phyloP scores from a whole-genome alignment of 2,113 vertebrate species.

The Cochlearius cochlearius region DNA sequence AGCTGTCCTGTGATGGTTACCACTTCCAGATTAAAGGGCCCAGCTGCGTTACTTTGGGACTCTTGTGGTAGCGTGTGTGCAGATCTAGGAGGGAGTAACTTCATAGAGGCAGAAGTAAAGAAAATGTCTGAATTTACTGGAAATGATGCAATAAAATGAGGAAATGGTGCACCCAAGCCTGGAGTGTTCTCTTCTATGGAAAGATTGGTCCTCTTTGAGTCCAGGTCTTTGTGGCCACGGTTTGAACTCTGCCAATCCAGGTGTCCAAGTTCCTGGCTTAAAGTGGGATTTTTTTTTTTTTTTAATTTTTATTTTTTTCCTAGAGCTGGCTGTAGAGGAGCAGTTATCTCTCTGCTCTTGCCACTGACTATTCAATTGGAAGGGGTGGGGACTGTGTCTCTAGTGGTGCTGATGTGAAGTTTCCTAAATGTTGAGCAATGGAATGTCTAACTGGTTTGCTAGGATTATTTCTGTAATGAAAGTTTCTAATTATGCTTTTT shows the following conservation, averaged over 20 bases:
- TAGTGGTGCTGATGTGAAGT: conserved; percentile 74
- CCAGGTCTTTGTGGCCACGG: background rate
- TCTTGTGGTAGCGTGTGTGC: background rate
- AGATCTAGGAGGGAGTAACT: conserved; percentile 7
- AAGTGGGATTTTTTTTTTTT: background rate
- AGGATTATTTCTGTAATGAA: conserved; percentile 83
- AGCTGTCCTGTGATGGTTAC: background rate
- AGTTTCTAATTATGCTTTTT: conserved; percentile 86
- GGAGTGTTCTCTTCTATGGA: conserved; percentile 42
- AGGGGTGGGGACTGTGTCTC: conserved; percentile 45
- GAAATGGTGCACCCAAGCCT: conserved; percentile 54
- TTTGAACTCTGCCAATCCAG: background rate
- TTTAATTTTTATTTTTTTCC: background rate
- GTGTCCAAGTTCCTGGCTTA: background rate
- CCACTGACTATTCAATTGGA: conserved; percentile 26
- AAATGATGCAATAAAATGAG: conserved; percentile 68
- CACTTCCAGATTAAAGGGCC: background rate
- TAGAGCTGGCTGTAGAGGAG: conserved; percentile 22
- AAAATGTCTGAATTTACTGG: conserved; percentile 62
- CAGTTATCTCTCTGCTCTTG: conserved; percentile 3
- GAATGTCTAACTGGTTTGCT: conserved; percentile 80
- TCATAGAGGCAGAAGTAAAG: conserved; percentile 6
- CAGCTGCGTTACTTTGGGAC: background rate
- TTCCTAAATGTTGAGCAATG: conserved; percentile 70
- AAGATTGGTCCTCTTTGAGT: conserved; percentile 18